phyloP scores from a whole-genome alignment of 2,113 vertebrate species.

The Colaptes auratus region DNA sequence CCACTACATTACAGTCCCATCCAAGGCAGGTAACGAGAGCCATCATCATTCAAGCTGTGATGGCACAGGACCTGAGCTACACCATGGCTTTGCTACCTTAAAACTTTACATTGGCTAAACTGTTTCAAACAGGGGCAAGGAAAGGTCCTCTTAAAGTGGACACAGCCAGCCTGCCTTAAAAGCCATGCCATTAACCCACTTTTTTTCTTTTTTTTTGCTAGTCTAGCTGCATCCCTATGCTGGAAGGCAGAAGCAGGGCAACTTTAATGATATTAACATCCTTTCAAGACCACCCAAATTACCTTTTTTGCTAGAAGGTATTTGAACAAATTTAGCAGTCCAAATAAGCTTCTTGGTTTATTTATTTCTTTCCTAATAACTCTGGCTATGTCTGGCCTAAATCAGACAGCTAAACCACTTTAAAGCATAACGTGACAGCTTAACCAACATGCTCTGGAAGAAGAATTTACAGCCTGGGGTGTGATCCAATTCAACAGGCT shows the following conservation, averaged over 20 bases:
- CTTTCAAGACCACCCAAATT: conserved; percentile 40
- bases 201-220: not conserved
- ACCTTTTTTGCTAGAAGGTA: not conserved
- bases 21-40: not conserved
- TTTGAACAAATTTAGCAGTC: not conserved
- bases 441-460: not conserved
- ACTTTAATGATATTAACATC: not conserved
- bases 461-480: not conserved
- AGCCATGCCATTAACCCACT: not conserved
- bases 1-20: not conserved
- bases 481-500: not conserved
- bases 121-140: not conserved
- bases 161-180: not conserved
- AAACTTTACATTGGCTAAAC: not conserved
- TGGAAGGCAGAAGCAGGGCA: not conserved
- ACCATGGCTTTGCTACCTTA: not conserved
- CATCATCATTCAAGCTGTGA: not conserved
- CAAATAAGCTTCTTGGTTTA: conserved; percentile 29
- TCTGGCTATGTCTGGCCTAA: conserved; percentile 31
- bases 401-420: not conserved
- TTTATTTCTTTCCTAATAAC: conserved; percentile 63
- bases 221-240: not conserved
- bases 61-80: not conserved
- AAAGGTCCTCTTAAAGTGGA: not conserved
- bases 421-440: not conserved